Evolutionary conservation across 1,140 invertebrate genomes (phyloP), one percentile per base, ranked within the genome.

Genomic region (Schlechtendalia chinensis): DNA sequence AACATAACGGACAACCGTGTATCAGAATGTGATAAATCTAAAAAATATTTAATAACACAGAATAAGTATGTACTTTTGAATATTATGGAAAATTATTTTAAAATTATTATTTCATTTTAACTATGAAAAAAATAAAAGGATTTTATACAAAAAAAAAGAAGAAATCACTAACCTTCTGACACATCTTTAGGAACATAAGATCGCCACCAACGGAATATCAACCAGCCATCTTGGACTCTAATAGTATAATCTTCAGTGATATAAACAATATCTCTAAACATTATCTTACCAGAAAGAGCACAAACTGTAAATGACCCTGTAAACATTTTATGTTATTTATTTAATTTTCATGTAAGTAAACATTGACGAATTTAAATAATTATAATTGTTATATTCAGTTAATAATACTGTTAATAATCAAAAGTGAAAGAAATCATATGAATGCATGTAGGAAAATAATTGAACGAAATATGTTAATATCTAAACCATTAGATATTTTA

Each of bases 121-220:
- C 17, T 32, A 32, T 11, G 8, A 32, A 27, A 59, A 24, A 59
- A 59, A 29, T 61, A 61, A 61, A 10, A 32, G 27, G 10, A 17
- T 32, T 29, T 29, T 19, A 67, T 67, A 65, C 47, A 39, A 75
- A 69, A 17, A 69, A 17, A 39, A 65, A n/a, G 39, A 67, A n/a
- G n/a, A 14, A 67, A 65, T 24, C 17, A 56, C 81, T 84, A 86
- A 96, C 94, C 95, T 91, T 97, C 95, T 81, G 93, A 94, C 59
- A 97, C 93, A 90, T 96, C 93, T 88, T 96, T 97, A 61, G 94
- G 94, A 82, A 96, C 92, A 86, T 98, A 98, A 65, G 94, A 93
- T 83, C 93, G 89, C 96, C 96, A 98, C 94, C 96, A 98, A 82
- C 96, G 89, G 87, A 99, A 98, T 87, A 98, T 97, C 74, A 97